Evolutionary conservation across 2,888 invertebrate genomes (phyloP).

Genomic region (Strigamia transsilvanica): DNA sequence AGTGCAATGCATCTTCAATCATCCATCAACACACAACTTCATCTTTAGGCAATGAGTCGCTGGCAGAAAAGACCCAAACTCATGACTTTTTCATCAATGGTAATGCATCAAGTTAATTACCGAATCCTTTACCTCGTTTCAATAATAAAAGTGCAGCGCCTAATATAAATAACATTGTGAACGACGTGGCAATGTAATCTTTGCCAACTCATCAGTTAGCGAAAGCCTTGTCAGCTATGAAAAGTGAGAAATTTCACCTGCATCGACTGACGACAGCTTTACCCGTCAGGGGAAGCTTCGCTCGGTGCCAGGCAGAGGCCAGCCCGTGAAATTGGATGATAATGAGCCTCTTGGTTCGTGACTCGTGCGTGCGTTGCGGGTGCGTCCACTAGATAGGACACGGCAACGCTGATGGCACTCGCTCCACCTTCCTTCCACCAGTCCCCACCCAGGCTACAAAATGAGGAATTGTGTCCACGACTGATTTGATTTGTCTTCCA

Average conservation of each 20-base stretch:
- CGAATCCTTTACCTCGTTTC: background rate
- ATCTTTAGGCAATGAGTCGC: slow-evolving; percentile 19
- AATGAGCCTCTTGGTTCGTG: slow-evolving; percentile 48
- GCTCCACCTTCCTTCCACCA: background rate
- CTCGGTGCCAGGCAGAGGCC: background rate
- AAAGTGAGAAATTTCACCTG: slow-evolving; percentile 46
- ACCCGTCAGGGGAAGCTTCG: slow-evolving; percentile 25
- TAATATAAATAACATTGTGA: background rate
- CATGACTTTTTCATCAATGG: slow-evolving; percentile 28
- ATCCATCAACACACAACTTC: slow-evolving; percentile 4
- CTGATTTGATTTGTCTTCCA: slow-evolving; percentile 49
- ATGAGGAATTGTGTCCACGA: slow-evolving; percentile 37
- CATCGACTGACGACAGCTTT: slow-evolving; percentile 39
- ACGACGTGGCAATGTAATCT: background rate
- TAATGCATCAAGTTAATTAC: background rate
- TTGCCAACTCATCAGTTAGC: slow-evolving; percentile 27
- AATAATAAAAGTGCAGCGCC: background rate
- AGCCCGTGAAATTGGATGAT: slow-evolving; percentile 45
- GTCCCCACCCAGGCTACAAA: background rate
- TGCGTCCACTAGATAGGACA: slow-evolving; percentile 45
- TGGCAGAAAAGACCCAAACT: background rate
- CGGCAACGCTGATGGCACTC: background rate
- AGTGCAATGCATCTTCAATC: background rate
- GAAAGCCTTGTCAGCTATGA: slow-evolving; percentile 42
- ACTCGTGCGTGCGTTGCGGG: slow-evolving; percentile 26